phyloP scores from a whole-genome alignment of 2,113 vertebrate species.

The Eubucco bourcierii region DNA sequence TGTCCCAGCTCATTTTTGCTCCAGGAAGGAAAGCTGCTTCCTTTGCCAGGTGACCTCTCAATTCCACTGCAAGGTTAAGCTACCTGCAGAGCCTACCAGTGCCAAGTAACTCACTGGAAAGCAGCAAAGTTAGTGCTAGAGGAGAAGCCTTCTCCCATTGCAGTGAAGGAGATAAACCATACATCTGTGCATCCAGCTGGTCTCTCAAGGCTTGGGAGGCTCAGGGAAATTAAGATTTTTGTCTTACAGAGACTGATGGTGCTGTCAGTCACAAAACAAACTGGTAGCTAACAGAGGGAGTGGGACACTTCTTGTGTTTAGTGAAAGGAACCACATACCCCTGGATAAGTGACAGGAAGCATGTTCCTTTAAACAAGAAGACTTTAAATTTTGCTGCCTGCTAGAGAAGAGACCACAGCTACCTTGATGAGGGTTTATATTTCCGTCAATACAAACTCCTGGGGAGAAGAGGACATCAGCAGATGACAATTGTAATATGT shows the following conservation, averaged over 20 bases:
- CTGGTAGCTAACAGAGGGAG: not conserved
- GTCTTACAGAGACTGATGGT: conserved; percentile 1
- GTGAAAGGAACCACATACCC: not conserved
- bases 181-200: not conserved
- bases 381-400: not conserved
- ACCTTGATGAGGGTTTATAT: not conserved
- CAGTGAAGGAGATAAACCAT: not conserved
- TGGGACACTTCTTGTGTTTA: not conserved
- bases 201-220: not conserved
- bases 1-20: not conserved
- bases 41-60: not conserved
- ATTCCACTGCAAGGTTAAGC: not conserved
- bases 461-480: not conserved
- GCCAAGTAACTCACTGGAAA: not conserved
- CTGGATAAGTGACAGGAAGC: not conserved
- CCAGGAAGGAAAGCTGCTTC: not conserved
- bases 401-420: not conserved
- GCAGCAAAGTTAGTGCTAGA: not conserved
- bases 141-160: not conserved
- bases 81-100: not conserved
- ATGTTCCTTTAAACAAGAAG: not conserved
- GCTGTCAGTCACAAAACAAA: not conserved
- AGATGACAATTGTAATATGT: not conserved
- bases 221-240: conserved; percentile 3
- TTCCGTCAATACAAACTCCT: not conserved